Conservation (phyloP, 2,888 invertebrate species). For the Chrysolina oricalcia region DNA sequence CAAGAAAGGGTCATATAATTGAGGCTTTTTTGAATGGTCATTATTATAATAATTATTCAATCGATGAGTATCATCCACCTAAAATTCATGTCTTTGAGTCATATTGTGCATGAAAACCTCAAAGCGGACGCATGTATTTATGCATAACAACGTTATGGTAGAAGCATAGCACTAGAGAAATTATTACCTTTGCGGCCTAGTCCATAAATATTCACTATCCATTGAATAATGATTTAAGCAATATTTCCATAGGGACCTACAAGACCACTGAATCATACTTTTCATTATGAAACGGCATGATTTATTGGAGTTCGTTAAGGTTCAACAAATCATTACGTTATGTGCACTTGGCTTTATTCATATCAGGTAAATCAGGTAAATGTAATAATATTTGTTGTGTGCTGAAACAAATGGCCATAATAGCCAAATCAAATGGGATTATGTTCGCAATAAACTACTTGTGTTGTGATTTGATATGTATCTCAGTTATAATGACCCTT, state of each 20-base stretch:
- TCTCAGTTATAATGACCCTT: not conserved
- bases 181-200: not conserved
- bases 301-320: not conserved
- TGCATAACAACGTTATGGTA: too few species aligned
- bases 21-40: too few species aligned
- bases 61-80: too few species aligned
- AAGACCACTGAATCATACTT: not conserved
- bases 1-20: too few species aligned
- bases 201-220: not conserved
- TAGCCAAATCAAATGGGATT: constrained; percentile 6
- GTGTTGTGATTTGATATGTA: not conserved
- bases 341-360: not conserved
- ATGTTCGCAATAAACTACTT: not conserved
- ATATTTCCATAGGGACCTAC: not conserved
- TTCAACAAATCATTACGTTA: constrained; percentile 13
- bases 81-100: too few species aligned
- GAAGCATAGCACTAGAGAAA: too few species aligned
- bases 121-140: too few species aligned
- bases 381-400: constrained; percentile 15
- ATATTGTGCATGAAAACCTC: too few species aligned
- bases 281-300: constrained; percentile 2
- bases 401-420: constrained; percentile 14
- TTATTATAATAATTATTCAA: too few species aligned
- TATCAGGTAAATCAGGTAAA: constrained; percentile 1
- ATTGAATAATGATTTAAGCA: not conserved